Evolutionary conservation across 23 tunicate species (phyloP).

Genomic region (Clavelina lepadiformis): DNA sequence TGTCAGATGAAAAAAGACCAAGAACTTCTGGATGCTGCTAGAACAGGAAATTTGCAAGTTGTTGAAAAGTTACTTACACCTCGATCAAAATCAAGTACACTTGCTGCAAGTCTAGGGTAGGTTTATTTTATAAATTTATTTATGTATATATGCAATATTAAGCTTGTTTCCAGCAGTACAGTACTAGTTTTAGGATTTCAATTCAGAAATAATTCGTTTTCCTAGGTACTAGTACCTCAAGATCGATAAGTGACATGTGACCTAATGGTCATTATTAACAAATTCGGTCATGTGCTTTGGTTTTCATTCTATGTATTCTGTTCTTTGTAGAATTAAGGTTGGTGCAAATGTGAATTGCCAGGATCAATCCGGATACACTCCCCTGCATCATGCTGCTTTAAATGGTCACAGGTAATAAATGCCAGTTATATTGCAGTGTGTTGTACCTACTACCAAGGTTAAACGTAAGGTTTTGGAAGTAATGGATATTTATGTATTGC

Average conservation of each 20-base stretch:
- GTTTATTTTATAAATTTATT: too few species aligned
- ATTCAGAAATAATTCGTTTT: too few species aligned
- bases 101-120: conserved; percentile 68
- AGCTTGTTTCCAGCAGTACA: too few species aligned
- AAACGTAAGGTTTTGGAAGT: neutral
- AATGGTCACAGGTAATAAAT: conserved; percentile 90
- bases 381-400: conserved; percentile 80
- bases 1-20: conserved; percentile 73
- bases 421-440: neutral
- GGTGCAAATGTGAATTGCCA: conserved; percentile 69
- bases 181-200: too few species aligned
- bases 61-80: conserved; percentile 50
- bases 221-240: too few species aligned
- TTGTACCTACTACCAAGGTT: neutral
- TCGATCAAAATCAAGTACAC: conserved; percentile 30
- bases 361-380: conserved; percentile 72
- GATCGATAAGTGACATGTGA: too few species aligned
- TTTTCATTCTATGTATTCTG: too few species aligned
- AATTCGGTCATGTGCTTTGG: too few species aligned
- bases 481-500: neutral
- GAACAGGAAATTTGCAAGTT: conserved; percentile 36
- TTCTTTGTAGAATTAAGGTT: conserved; percentile 50
- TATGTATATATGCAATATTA: too few species aligned
- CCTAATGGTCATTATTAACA: too few species aligned
- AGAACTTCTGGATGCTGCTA: conserved; percentile 68